These are phyloP conservation scores for Sterna hirundo DNA, from an alignment of 2,113 vertebrate species.

Conservation along the genomic window DNA sequence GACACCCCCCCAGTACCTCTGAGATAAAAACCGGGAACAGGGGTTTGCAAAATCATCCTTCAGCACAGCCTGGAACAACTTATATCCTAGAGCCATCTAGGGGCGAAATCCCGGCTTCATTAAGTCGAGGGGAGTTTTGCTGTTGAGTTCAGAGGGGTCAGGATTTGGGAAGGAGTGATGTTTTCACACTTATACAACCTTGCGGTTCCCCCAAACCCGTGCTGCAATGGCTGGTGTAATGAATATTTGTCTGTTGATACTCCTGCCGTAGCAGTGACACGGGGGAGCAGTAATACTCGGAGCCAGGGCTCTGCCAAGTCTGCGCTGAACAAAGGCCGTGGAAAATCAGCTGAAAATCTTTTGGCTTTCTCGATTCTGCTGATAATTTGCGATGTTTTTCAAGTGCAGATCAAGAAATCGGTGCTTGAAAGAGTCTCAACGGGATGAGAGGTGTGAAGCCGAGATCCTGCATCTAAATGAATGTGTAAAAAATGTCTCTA, in stretches of 20 bases:
- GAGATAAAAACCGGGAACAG: neutral
- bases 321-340: neutral
- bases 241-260: rapidly evolving
- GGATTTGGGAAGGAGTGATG: neutral
- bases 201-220: rapidly evolving
- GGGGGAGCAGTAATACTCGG: rapidly evolving
- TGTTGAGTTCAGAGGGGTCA: neutral
- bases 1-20: neutral
- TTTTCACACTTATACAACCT: rapidly evolving
- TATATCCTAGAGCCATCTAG: constrained; percentile 69
- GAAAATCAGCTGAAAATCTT: neutral
- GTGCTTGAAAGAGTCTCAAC: neutral
- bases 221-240: rapidly evolving
- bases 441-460: neutral
- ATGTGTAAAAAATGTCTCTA: neutral
- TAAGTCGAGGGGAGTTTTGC: neutral
- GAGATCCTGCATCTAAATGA: neutral
- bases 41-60: constrained; percentile 15
- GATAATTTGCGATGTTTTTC: neutral
- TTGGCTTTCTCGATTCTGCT: neutral
- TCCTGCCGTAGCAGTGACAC: neutral
- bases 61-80: constrained; percentile 37
- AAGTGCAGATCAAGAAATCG: neutral
- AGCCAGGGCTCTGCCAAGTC: neutral
- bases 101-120: constrained; percentile 46